A percentile compares a stretch with the other conserved stretches of the same genome.
Evolutionary conservation across 2,888 invertebrate genomes (phyloP).

Genomic region (Andrena chrysosceles): DNA sequence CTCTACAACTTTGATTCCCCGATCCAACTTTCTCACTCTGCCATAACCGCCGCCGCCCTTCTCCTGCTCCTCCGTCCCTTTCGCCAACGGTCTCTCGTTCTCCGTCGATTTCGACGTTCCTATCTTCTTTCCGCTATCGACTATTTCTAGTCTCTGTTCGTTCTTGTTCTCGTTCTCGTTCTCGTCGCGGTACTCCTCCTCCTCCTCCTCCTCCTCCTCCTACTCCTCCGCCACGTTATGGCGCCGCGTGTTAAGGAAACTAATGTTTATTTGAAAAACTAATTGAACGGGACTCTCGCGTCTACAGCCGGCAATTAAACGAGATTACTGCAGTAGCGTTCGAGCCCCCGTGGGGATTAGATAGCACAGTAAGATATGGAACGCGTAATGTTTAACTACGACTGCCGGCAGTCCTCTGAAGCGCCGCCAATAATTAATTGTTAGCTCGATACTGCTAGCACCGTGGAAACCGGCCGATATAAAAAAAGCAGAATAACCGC

Average conservation of each 20-base stretch:
- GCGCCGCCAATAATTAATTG: conserved; percentile 84
- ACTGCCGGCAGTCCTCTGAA: conserved; percentile 77
- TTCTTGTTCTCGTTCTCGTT: conserved; percentile 59
- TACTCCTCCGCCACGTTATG: conserved; percentile 79
- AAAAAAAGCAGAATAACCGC: conserved; percentile 72
- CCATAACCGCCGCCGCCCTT: conserved; percentile 36
- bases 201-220: conserved; percentile 60
- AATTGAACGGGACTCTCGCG: conserved; percentile 84
- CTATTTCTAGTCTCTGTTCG: conserved; percentile 37
- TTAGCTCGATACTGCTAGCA: conserved; percentile 77
- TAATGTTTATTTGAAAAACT: conserved; percentile 84
- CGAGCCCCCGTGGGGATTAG: conserved; percentile 82
- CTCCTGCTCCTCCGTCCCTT: conserved; percentile 51
- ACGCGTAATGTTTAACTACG: conserved; percentile 85
- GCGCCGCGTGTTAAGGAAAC: conserved; percentile 83
- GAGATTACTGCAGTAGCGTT: conserved; percentile 84
- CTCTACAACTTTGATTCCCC: conserved; percentile 35
- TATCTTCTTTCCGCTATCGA: conserved; percentile 61
- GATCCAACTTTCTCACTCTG: conserved; percentile 48
- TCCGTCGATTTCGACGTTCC: conserved; percentile 51
- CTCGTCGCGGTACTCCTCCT: conserved; percentile 65
- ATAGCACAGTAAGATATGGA: conserved; percentile 84
- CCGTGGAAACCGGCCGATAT: conserved; percentile 71
- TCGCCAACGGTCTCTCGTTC: conserved; percentile 39
- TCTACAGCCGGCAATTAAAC: conserved; percentile 84